Conservation (phyloP, 2,888 invertebrate species). For the Thyatira batis region DNA sequence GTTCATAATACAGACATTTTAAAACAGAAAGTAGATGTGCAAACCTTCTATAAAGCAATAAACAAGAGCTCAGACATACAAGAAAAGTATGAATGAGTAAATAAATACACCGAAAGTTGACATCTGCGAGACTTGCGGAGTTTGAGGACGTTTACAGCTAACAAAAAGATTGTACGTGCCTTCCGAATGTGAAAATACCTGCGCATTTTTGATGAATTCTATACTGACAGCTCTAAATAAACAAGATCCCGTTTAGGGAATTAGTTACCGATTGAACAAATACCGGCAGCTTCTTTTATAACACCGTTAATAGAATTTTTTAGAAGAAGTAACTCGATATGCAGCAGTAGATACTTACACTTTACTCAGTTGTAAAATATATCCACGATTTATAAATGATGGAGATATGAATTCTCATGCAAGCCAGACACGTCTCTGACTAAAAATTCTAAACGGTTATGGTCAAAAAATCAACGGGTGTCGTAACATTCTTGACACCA, state of each 20-base stretch:
- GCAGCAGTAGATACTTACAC: background rate
- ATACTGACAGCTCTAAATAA: slow-evolving; percentile 50
- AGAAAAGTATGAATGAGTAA: slow-evolving; percentile 67
- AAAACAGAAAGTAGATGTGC: slow-evolving; percentile 29
- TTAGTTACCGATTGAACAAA: slow-evolving; percentile 14
- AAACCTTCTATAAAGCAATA: slow-evolving; percentile 40
- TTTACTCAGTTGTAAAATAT: background rate
- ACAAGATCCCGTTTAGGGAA: slow-evolving; percentile 24
- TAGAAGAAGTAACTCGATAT: background rate
- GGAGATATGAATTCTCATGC: slow-evolving; percentile 3
- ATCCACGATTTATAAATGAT: background rate
- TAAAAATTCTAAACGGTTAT: slow-evolving; percentile 31
- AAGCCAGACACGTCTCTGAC: slow-evolving; percentile 16
- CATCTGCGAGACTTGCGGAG: slow-evolving; percentile 50
- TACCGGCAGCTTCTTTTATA: background rate
- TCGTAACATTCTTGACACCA: slow-evolving; percentile 67
- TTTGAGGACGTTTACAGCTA: slow-evolving; percentile 61
- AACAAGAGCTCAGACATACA: slow-evolving; percentile 54
- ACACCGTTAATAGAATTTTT: background rate
- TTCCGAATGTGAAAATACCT: slow-evolving; percentile 59
- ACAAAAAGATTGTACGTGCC: slow-evolving; percentile 62
- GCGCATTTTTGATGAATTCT: slow-evolving; percentile 58
- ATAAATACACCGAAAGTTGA: slow-evolving; percentile 66
- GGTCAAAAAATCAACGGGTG: slow-evolving; percentile 41
- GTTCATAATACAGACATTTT: slow-evolving; percentile 45